Percentiles rank a stretch among this genome's conserved stretches.
These are phyloP conservation scores for Phorcus lineatus DNA, from an alignment of 2,888 invertebrate genomes.

Conservation along the genomic window DNA sequence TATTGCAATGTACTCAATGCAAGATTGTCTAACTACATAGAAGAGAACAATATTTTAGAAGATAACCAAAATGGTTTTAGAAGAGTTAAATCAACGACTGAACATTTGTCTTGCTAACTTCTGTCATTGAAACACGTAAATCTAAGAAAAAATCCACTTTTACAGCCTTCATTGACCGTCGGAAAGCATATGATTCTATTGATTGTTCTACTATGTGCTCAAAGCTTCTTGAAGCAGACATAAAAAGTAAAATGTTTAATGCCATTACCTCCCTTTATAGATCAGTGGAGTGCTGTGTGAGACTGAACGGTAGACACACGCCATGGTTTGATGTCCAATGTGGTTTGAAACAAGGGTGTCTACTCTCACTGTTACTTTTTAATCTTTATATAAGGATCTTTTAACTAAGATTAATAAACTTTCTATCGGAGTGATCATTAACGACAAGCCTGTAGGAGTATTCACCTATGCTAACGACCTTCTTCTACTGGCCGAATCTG, in stretches of 20 bases:
- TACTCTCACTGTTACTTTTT: conserved; percentile 8
- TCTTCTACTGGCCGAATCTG: not conserved
- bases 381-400: not conserved
- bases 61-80: conserved; percentile 5
- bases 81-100: not conserved
- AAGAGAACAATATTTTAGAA: not conserved
- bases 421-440: not conserved
- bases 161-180: not conserved
- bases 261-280: no score
- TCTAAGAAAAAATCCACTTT: not conserved
- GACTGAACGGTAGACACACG: not conserved
- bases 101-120: not conserved
- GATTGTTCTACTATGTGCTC: not conserved
- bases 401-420: no score
- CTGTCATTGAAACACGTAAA: not conserved
- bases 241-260: not conserved
- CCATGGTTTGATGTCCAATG: not conserved
- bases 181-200: not conserved
- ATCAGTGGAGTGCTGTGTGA: not conserved
- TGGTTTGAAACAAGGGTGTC: conserved; percentile 12
- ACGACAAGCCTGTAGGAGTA: not conserved
- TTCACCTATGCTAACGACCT: not conserved
- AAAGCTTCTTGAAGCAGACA: not conserved
- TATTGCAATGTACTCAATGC: not conserved
- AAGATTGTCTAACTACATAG: not conserved